Base-by-base conservation (phyloP, 2,888 invertebrate species). In the Standfussiana lucernea region DNA sequence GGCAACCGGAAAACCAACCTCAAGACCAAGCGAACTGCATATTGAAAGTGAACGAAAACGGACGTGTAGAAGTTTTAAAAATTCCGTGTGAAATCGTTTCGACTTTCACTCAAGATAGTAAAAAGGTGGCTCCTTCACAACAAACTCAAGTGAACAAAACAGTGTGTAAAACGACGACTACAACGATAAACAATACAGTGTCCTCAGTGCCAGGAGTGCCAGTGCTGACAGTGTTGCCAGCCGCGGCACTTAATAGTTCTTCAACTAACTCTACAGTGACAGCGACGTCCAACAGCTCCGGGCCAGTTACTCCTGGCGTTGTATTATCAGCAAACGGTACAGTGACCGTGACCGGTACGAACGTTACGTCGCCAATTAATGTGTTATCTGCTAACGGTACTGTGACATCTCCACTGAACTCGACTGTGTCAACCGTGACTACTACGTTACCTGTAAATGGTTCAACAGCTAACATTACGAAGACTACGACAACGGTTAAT, bases 11-110 rank as follows among this genome's bases (percentile, higher is more conserved):
- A 61, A 83, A 72, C 62, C 71, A 15, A 62, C 68, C 77, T 21
- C 64, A 65, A 40, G 86, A 88, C 37, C 88, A 90, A 77, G 96
- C 96, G 21, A 88, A 83, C 6, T 96, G 96, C 73, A 86, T 90
- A 21, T 90, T 96, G 56, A 95, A 91, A 87, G 91, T 96, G 18
- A 93, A 90, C 76, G 95, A 96, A 85, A 92, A 94, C 47, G 91
- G 90, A 13, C 92, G 90, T 59, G 72, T 89, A 28, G 91, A 95
- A 84, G 83, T 88, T 28, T 83, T 96, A 24, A 95, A 92, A 87
- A 93, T 96, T 85, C 96, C 96, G 2, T 96, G 96, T 86, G 96
- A 95, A 90, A 96, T 96, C 15, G 96, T 96, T 15, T 95, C 96
- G 2, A 96, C 96, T 2, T 96, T 96, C 78, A 93, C 94, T 6